These are phyloP conservation scores for Vanessa atalanta DNA, from an alignment of 1,140 invertebrate genomes.

Conservation along the genomic window DNA sequence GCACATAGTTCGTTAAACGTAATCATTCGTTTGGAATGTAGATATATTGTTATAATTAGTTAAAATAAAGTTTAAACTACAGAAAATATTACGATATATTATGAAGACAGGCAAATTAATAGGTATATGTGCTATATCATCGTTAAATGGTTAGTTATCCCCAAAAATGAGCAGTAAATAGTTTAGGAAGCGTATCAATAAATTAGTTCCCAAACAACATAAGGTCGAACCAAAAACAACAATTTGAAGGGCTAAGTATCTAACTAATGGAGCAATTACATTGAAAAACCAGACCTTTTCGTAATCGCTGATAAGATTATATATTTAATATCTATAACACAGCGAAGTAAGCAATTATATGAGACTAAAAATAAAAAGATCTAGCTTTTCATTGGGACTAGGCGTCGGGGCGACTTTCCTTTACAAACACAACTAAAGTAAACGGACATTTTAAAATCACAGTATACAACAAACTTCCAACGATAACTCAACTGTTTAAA, in stretches of 20 bases:
- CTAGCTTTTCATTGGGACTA: conserved; percentile 68
- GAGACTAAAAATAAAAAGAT: conserved; percentile 57
- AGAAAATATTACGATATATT: too few relatives aligned
- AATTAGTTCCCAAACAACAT: conserved; percentile 42
- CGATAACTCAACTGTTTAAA: conserved; percentile 55
- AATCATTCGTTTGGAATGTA: not conserved
- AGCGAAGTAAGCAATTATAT: conserved; percentile 36
- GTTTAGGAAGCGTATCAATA: conserved; percentile 33
- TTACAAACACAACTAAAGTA: conserved; percentile 58
- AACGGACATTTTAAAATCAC: conserved; percentile 58
- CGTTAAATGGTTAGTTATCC: not conserved
- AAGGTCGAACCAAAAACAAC: conserved; percentile 68
- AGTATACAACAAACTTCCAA: conserved; percentile 57
- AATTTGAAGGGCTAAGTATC: conserved; percentile 77
- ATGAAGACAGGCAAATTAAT: too few relatives aligned
- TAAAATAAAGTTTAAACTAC: too few relatives aligned
- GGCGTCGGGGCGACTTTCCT: conserved; percentile 72
- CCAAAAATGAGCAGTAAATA: conserved; percentile 19
- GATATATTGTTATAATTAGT: too few relatives aligned
- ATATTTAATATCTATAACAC: conserved; percentile 37
- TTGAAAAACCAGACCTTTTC: conserved; percentile 70
- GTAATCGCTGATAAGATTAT: conserved; percentile 47
- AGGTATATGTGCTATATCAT: too few relatives aligned
- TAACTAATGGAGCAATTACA: conserved; percentile 77
- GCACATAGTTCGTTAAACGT: too few relatives aligned